These are phyloP conservation scores for Grammomys dolichurus DNA, from an alignment of 2,113 vertebrate species.

Conservation along the genomic window DNA sequence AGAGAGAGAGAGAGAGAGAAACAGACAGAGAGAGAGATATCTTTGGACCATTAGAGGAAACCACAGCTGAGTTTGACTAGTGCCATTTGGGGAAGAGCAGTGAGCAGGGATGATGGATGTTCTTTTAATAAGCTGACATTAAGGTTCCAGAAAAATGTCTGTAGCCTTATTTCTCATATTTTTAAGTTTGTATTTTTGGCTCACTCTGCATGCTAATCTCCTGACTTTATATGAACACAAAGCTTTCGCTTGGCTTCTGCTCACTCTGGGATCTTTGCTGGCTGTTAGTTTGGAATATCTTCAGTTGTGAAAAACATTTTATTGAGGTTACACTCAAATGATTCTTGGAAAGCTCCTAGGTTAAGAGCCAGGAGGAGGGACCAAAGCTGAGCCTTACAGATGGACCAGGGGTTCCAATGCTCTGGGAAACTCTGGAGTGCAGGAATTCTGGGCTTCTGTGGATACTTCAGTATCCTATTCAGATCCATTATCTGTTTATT, in stretches of 20 bases:
- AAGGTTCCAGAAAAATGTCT: neutral
- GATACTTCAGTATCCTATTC: neutral
- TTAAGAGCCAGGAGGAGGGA: constrained; percentile 21
- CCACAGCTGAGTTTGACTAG: neutral
- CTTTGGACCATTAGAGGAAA: neutral
- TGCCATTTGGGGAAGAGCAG: neutral
- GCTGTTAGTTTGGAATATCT: constrained; percentile 25
- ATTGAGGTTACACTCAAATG: constrained; percentile 53
- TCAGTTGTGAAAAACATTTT: constrained; percentile 62
- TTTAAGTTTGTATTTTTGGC: neutral
- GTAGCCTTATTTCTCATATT: neutral
- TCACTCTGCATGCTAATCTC: neutral
- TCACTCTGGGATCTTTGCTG: neutral
- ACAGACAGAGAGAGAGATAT: neutral
- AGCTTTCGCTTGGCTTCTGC: neutral
- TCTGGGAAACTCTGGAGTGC: neutral
- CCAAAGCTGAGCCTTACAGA: neutral
- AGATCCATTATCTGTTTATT: neutral
- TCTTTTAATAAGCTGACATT: neutral
- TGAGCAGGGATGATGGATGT: neutral
- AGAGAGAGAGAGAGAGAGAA: too few species aligned
- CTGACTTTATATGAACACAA: neutral
- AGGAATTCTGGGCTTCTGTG: neutral
- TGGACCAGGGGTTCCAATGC: fast-evolving
- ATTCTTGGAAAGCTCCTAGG: constrained; percentile 51